Evolutionary conservation across 2,797 vertebrate genomes (phyloP).

Genomic region (Euthynnus affinis): DNA sequence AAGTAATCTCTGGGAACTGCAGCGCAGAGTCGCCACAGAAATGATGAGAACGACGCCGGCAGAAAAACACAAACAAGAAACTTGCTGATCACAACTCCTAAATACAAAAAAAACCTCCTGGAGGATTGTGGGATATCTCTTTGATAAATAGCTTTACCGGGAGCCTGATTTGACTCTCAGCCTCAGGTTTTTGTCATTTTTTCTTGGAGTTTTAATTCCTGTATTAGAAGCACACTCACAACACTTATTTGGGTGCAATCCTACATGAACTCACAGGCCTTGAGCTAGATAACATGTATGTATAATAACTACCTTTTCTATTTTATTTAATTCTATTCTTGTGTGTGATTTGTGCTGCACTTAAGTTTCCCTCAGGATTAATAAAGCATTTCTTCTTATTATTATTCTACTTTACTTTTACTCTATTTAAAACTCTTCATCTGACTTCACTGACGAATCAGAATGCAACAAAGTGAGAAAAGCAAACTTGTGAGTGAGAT

Average conservation of each 20-base stretch:
- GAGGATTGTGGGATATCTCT: conserved; percentile 16
- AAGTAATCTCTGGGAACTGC: background rate
- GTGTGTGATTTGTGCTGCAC: no score
- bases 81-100: background rate
- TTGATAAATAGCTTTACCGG: conserved; percentile 6
- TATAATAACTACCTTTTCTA: no score
- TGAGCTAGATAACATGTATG: conserved; percentile 37
- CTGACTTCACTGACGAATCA: no score
- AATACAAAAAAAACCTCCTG: conserved; percentile 7
- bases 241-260: conserved; percentile 36
- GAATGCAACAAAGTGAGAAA: conserved; percentile 2
- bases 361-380: conserved; percentile 48
- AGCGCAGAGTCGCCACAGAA: background rate
- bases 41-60: background rate
- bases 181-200: background rate
- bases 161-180: conserved; percentile 21
- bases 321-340: conserved; percentile 5
- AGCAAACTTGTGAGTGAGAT: background rate
- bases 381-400: conserved; percentile 9
- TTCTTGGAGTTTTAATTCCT: conserved; percentile 23
- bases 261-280: conserved; percentile 37
- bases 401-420: no score
- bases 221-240: conserved; percentile 27
- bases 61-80: background rate
- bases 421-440: no score